These are phyloP conservation scores for Sturnus vulgaris DNA, from an alignment of 2,113 vertebrate species.

Conservation along the genomic window DNA sequence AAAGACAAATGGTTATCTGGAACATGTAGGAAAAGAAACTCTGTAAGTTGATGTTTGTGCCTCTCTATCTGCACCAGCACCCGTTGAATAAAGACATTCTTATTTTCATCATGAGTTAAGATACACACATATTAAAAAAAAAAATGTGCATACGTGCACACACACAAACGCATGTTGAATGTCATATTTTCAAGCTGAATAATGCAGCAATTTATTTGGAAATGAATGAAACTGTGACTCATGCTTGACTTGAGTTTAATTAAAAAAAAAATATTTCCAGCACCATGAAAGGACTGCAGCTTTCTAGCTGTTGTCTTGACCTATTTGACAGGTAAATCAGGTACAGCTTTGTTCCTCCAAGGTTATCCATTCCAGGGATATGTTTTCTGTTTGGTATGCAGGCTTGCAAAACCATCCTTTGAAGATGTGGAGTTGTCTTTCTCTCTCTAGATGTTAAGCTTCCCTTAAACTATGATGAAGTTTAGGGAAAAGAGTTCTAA, in stretches of 20 bases:
- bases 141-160: background rate
- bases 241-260: background rate
- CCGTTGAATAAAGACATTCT: background rate
- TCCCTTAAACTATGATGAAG: conserved; percentile 55
- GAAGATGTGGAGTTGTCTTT: conserved; percentile 45
- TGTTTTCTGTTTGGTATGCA: conserved; percentile 39
- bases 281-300: background rate
- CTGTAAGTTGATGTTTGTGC: background rate
- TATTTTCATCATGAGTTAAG: background rate
- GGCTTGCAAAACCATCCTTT: conserved; percentile 29
- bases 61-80: background rate
- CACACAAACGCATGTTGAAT: background rate
- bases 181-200: background rate
- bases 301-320: background rate
- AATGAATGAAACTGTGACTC: background rate
- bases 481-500: conserved; percentile 47
- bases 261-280: background rate
- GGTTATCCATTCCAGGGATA: background rate
- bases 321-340: conserved; percentile 1
- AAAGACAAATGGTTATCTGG: background rate
- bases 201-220: background rate
- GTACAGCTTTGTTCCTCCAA: conserved; percentile 33
- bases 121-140: background rate
- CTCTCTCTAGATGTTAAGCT: conserved; percentile 55
- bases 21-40: background rate